Evolutionary conservation across 2,797 vertebrate species (phyloP).

Genomic region (Diplodus puntazzo): DNA sequence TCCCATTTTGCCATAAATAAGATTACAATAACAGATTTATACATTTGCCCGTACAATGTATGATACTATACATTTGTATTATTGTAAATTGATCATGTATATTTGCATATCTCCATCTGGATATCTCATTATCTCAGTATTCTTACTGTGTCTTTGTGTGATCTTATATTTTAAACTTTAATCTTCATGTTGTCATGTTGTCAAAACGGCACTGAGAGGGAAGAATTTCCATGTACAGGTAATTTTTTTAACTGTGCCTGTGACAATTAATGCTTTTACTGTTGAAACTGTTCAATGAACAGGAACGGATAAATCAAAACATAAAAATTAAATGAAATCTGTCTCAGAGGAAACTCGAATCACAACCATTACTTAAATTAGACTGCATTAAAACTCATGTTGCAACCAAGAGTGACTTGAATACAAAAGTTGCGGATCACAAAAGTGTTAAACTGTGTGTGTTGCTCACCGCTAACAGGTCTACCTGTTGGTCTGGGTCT

Average conservation of each 20-base stretch:
- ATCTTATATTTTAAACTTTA: too few relatives aligned
- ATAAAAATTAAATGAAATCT: background rate
- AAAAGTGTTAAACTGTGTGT: background rate
- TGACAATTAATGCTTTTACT: too few relatives aligned
- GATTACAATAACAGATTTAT: background rate
- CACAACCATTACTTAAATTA: background rate
- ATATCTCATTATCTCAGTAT: too few relatives aligned
- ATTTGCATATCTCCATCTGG: too few relatives aligned
- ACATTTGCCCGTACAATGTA: too few relatives aligned
- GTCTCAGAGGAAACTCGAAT: background rate
- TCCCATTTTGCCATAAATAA: background rate
- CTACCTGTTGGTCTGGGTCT: constrained; percentile 86
- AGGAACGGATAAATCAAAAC: background rate
- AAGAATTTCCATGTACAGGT: too few relatives aligned
- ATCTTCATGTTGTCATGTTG: too few relatives aligned
- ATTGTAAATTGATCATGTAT: too few relatives aligned
- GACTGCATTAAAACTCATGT: background rate
- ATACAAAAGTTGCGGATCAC: background rate
- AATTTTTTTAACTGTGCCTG: too few relatives aligned
- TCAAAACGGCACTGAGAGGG: too few relatives aligned
- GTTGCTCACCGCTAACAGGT: constrained; percentile 59
- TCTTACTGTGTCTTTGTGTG: too few relatives aligned
- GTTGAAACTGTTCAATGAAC: background rate
- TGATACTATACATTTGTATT: too few relatives aligned
- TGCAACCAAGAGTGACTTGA: background rate